phyloP scores from a whole-genome alignment of 2,113 vertebrate species.

The Rhizomys pruinosus region DNA sequence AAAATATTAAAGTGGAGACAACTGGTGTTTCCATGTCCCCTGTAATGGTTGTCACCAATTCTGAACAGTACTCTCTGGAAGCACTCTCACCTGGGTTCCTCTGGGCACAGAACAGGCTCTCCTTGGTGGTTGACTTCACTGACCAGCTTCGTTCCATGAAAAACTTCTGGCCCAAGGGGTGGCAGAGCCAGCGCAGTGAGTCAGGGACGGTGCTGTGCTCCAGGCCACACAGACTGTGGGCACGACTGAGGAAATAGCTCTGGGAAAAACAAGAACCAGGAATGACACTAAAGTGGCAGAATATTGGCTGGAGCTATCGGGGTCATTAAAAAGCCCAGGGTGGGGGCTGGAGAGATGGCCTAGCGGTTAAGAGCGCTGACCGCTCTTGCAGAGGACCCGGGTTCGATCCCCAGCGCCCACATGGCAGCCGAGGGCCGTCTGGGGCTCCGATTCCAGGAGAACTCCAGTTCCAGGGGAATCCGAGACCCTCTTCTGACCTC shows the following conservation, averaged over 20 bases:
- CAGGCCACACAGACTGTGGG: constrained; percentile 89
- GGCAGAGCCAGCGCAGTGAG: constrained; percentile 95
- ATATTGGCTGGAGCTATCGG: background rate
- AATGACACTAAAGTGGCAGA: background rate
- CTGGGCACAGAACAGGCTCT: constrained; percentile 93
- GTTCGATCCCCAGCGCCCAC: too few species aligned
- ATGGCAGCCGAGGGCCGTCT: too few species aligned
- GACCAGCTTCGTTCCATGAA: constrained; percentile 98
- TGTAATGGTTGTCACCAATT: background rate
- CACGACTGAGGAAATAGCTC: constrained; percentile 94
- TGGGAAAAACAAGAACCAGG: constrained; percentile 76
- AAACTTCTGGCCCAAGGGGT: constrained; percentile 95
- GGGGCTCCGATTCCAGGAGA: too few species aligned
- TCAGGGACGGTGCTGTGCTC: constrained; percentile 92
- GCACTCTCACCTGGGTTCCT: constrained; percentile 92
- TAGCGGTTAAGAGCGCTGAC: too few species aligned
- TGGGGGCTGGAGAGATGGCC: too few species aligned
- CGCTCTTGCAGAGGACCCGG: too few species aligned
- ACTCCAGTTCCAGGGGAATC: too few species aligned
- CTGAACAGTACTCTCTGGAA: background rate
- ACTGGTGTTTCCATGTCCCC: too few species aligned
- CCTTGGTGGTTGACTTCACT: constrained; percentile 89
- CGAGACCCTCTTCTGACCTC: too few species aligned
- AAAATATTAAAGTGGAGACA: background rate
- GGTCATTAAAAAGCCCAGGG: background rate